These are phyloP conservation scores for Bugula neritina DNA, from an alignment of 2,888 invertebrate species.

Conservation along the genomic window DNA sequence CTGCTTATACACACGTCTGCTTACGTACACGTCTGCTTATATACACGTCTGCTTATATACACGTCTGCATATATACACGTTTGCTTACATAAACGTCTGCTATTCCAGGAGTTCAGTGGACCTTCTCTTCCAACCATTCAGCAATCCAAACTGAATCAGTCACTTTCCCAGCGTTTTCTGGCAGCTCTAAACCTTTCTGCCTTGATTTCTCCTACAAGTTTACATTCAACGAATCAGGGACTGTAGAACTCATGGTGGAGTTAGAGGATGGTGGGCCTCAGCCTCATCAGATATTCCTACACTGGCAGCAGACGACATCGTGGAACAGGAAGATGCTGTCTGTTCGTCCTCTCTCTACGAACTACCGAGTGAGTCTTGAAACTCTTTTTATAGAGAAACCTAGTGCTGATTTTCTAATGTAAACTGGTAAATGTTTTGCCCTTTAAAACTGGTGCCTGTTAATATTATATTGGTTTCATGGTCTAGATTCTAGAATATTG, in stretches of 20 bases:
- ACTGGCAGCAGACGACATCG: not conserved
- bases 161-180: not conserved
- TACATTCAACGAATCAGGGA: not conserved
- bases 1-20: too few species aligned
- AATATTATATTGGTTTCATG: too few species aligned
- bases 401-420: too few species aligned
- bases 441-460: too few species aligned
- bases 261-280: not conserved
- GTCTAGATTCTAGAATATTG: too few species aligned
- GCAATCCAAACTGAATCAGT: not conserved
- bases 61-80: too few species aligned
- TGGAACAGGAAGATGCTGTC: not conserved
- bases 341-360: not conserved
- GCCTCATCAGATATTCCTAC: conserved; percentile 1
- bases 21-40: too few species aligned
- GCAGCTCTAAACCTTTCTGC: not conserved
- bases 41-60: too few species aligned
- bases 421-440: too few species aligned
- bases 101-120: not conserved
- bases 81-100: too few species aligned
- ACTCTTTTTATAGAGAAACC: too few species aligned
- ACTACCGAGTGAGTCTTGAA: not conserved
- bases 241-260: not conserved
- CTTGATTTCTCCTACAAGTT: not conserved
- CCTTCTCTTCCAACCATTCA: not conserved